A percentile compares a stretch with the other conserved stretches of the same genome.
phyloP scores from a whole-genome alignment of 2,888 invertebrate genomes.

The Noctua janthe region DNA sequence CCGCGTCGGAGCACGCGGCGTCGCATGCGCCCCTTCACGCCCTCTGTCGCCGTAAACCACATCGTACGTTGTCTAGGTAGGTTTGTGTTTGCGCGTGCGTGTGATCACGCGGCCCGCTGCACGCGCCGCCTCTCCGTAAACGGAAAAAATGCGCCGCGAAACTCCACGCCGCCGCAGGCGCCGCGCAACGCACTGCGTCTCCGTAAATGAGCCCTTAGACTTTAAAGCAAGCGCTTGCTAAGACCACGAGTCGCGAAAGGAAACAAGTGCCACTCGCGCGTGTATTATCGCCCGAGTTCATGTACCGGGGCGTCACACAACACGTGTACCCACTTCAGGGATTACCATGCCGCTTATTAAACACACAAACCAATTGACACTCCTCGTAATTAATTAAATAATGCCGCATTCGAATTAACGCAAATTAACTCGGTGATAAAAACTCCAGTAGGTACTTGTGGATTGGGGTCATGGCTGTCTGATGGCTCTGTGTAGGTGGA shows the following conservation, averaged over 20 bases:
- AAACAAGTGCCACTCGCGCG: neutral
- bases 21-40: too few relatives aligned
- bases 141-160: too few relatives aligned
- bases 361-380: constrained; percentile 19
- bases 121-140: too few relatives aligned
- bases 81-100: too few relatives aligned
- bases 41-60: too few relatives aligned
- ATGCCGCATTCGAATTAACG: constrained; percentile 38
- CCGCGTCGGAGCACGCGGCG: too few relatives aligned
- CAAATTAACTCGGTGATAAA: constrained; percentile 43
- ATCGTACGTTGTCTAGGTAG: too few relatives aligned
- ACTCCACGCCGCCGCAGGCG: too few relatives aligned
- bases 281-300: neutral
- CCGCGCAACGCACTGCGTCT: too few relatives aligned
- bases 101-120: too few relatives aligned
- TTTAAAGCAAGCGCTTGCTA: too few relatives aligned
- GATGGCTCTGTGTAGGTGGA: constrained; percentile 2
- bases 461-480: constrained; percentile 30
- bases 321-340: neutral
- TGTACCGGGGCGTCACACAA: neutral
- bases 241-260: neutral
- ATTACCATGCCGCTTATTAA: neutral
- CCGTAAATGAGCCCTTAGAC: neutral
- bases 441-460: neutral
- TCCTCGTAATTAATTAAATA: constrained; percentile 44